Percentiles rank a stretch among this genome's conserved stretches.
phyloP scores from a whole-genome alignment of 92 coral and sea anemone genomes.

The Siderastrea radians region DNA sequence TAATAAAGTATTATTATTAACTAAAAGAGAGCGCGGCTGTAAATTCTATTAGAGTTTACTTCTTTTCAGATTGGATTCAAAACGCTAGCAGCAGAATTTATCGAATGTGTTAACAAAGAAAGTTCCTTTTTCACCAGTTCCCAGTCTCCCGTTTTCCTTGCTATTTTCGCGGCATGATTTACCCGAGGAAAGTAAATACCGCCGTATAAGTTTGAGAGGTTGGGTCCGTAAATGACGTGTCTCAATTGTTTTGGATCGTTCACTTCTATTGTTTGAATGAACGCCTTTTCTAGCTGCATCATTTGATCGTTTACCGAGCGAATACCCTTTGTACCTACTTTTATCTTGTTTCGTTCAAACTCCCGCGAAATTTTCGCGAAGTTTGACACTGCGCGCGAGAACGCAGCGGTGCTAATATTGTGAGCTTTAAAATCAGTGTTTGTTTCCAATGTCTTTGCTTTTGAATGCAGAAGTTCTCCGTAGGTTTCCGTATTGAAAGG shows the following conservation, averaged over 20 bases:
- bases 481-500: slow-evolving; percentile 84
- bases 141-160: slow-evolving; percentile 64
- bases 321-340: slow-evolving; percentile 18
- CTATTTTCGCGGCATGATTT: slow-evolving; percentile 52
- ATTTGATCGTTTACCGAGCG: slow-evolving; percentile 89
- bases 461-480: slow-evolving; percentile 43
- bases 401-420: slow-evolving; percentile 55
- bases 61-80: slow-evolving; percentile 26
- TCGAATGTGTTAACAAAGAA: slow-evolving; percentile 66
- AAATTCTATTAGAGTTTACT: neutral
- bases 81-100: slow-evolving; percentile 73
- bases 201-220: slow-evolving; percentile 60
- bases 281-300: slow-evolving; percentile 82
- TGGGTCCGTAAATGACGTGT: slow-evolving; percentile 77
- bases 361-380: slow-evolving; percentile 57
- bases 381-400: slow-evolving; percentile 65
- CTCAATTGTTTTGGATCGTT: slow-evolving; percentile 57
- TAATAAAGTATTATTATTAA: no score
- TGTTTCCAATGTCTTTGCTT: slow-evolving; percentile 24
- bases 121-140: slow-evolving; percentile 70
- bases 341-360: slow-evolving; percentile 62
- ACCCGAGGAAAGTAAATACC: slow-evolving; percentile 76
- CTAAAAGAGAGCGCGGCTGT: no score
- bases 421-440: slow-evolving; percentile 31
- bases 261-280: slow-evolving; percentile 64